Evolutionary conservation across 1,140 invertebrate species (phyloP).

Genomic region (Eciton burchellii): DNA sequence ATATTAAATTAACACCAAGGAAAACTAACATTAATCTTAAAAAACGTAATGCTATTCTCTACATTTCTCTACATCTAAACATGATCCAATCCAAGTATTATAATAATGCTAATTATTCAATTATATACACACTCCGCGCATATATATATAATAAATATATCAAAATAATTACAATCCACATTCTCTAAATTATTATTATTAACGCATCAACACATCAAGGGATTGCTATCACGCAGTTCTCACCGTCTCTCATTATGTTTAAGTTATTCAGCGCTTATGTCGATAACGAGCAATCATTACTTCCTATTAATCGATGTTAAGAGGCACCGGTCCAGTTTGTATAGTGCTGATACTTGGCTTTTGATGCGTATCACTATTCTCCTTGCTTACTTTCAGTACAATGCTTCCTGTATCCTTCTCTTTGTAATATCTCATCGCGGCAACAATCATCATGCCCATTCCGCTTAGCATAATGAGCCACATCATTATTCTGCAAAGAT

Average conservation of each 20-base stretch:
- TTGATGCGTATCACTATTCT: neutral
- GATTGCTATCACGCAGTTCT: neutral
- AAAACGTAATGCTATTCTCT: neutral
- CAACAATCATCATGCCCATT: neutral
- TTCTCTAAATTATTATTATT: conserved; percentile 10
- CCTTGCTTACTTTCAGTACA: neutral
- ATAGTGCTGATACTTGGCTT: conserved; percentile 14
- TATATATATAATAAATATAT: neutral
- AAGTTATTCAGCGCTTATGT: neutral
- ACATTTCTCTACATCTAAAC: too few species aligned
- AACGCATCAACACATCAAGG: neutral
- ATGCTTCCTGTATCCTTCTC: neutral
- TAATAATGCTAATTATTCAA: conserved; percentile 3
- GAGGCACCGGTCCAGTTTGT: neutral
- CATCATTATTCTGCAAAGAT: conserved; percentile 20
- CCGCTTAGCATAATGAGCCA: conserved; percentile 34
- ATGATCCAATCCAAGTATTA: too few species aligned
- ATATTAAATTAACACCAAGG: too few species aligned
- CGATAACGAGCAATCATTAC: neutral
- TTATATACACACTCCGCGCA: neutral
- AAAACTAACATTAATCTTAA: conserved; percentile 16
- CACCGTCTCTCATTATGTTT: neutral
- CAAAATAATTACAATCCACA: conserved; percentile 5
- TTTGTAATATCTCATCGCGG: neutral
- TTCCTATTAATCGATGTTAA: conserved; percentile 34